Evolutionary conservation across 2,797 vertebrate genomes (phyloP).

Genomic region (Mormyrops attenuatus): DNA sequence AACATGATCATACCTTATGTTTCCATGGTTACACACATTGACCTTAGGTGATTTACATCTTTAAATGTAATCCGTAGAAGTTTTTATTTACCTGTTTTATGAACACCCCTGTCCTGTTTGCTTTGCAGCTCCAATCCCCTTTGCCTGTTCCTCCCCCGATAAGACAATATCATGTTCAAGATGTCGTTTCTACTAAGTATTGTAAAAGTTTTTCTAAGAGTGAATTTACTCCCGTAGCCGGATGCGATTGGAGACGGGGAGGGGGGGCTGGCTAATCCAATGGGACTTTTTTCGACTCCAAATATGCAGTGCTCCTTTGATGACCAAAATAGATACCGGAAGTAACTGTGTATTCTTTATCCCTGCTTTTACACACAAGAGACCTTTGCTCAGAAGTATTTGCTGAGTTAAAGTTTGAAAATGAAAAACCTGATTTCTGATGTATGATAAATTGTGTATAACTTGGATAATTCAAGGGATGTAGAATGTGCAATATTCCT

Average conservation of each 20-base stretch:
- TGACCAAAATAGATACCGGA: constrained; percentile 49
- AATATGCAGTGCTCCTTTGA: constrained; percentile 47
- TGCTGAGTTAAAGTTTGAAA: constrained; percentile 38
- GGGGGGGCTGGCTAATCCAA: constrained; percentile 23
- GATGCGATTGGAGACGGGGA: background rate
- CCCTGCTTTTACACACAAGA: constrained; percentile 40
- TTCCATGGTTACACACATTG: background rate
- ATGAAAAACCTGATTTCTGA: background rate
- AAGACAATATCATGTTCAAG: constrained; percentile 42
- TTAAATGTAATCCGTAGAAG: background rate
- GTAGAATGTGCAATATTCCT: background rate
- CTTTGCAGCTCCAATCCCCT: background rate
- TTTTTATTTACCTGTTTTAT: background rate
- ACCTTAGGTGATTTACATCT: background rate
- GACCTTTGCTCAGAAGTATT: constrained; percentile 36
- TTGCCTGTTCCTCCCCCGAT: constrained; percentile 30
- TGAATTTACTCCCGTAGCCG: constrained; percentile 35
- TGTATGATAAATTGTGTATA: background rate
- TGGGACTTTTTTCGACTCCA: constrained; percentile 37
- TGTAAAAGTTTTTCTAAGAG: constrained; percentile 37
- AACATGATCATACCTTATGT: background rate
- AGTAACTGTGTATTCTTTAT: constrained; percentile 37
- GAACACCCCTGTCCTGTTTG: background rate
- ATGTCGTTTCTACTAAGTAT: constrained; percentile 39
- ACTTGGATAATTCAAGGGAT: background rate